These are phyloP conservation scores for Salvelinus fontinalis DNA, from an alignment of 2,113 vertebrate species.

Conservation along the genomic window DNA sequence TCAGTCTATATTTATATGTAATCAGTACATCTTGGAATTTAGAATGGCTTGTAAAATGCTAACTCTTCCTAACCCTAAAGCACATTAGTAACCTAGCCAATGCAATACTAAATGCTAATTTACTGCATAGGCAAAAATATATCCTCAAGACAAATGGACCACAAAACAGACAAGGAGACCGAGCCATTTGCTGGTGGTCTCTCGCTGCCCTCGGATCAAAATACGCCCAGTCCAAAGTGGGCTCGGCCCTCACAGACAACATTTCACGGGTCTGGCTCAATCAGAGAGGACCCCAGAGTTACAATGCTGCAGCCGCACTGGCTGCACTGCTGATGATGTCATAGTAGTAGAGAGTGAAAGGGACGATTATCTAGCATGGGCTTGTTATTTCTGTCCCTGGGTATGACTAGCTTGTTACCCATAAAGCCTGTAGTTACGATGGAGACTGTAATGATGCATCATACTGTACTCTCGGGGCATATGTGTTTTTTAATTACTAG, in stretches of 20 bases:
- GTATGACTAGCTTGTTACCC: not conserved
- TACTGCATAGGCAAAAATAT: slow-evolving; percentile 8
- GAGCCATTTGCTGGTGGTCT: slow-evolving; percentile 14
- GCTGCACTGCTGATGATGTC: slow-evolving; percentile 46
- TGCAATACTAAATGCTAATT: not conserved
- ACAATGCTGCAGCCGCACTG: slow-evolving; percentile 35
- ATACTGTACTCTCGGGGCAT: not conserved
- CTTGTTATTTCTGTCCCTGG: slow-evolving; percentile 48
- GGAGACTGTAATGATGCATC: slow-evolving; percentile 21
- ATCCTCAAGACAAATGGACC: slow-evolving; percentile 22
- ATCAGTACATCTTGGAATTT: slow-evolving; percentile 39
- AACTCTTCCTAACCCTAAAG: not conserved
- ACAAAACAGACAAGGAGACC: slow-evolving; percentile 6
- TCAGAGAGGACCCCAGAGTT: slow-evolving; percentile 15
- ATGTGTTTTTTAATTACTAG: not conserved
- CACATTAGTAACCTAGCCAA: not conserved
- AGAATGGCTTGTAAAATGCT: not conserved
- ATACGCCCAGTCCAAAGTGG: not conserved
- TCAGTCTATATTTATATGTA: slow-evolving; percentile 32
- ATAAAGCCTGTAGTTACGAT: slow-evolving; percentile 27
- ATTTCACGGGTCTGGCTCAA: not conserved
- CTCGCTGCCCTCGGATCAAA: not conserved
- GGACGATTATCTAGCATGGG: slow-evolving; percentile 42
- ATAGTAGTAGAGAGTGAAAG: slow-evolving; percentile 38
- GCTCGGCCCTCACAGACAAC: not conserved